A percentile compares a stretch with the other conserved stretches of the same genome.
Conservation (phyloP, 2,113 vertebrate genomes). For the Poecile atricapillus region DNA sequence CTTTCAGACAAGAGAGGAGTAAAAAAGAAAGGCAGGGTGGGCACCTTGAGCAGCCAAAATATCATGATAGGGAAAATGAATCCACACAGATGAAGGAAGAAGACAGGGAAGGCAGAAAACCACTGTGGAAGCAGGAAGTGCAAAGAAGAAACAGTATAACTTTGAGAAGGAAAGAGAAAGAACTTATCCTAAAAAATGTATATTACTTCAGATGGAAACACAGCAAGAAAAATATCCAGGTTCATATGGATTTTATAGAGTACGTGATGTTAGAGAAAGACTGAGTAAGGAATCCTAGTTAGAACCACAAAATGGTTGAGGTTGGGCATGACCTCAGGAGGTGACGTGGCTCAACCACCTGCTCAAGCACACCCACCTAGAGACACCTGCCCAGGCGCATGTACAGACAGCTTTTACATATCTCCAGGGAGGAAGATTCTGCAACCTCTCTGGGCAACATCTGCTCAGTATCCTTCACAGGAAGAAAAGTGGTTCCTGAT, state of each 20-base stretch:
- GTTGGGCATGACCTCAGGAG: not conserved
- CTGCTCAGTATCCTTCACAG: not conserved
- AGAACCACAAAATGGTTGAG: not conserved
- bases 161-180: accelerated
- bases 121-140: not conserved
- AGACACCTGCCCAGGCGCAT: not conserved
- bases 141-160: not conserved
- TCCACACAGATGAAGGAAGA: not conserved
- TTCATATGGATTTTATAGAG: not conserved
- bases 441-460: not conserved
- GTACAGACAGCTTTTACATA: not conserved
- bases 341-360: accelerated
- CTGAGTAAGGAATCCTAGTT: not conserved
- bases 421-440: not conserved
- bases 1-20: not conserved
- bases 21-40: not conserved
- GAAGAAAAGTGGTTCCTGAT: not conserved
- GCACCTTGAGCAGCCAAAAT: not conserved
- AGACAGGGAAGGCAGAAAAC: not conserved
- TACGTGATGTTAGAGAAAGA: not conserved
- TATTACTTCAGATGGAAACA: not conserved
- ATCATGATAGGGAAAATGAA: not conserved
- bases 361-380: not conserved
- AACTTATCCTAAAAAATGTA: not conserved
- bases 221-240: not conserved